Conservation (phyloP, 2,888 invertebrate species). For the Trissolcus japonicus region DNA sequence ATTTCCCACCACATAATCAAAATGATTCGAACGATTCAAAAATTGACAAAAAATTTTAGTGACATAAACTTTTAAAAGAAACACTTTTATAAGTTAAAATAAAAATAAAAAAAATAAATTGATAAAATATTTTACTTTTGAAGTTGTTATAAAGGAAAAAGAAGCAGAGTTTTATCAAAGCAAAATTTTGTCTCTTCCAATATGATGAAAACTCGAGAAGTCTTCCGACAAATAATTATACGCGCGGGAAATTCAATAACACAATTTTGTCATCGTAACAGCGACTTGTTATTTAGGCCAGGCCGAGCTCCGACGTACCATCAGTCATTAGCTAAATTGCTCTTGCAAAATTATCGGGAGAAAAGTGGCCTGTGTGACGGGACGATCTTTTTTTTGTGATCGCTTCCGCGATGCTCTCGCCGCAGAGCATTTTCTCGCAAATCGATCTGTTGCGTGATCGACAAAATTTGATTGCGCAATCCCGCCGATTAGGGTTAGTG, state of each 20-base stretch:
- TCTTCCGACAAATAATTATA: no score
- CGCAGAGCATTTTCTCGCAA: neutral
- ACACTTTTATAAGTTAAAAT: no score
- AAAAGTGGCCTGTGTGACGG: conserved; percentile 9
- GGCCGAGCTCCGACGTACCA: conserved; percentile 12
- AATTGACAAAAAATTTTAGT: neutral
- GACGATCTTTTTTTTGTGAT: conserved; percentile 10
- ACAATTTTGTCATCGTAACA: conserved; percentile 33
- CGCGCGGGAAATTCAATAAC: conserved; percentile 2
- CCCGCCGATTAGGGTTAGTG: neutral
- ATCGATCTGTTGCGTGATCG: neutral
- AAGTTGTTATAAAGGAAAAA: no score
- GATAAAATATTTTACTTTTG: no score
- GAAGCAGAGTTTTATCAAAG: no score
- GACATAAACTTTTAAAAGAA: no score
- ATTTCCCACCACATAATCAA: no score
- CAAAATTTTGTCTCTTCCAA: neutral
- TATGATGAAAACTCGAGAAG: neutral
- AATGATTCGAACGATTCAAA: neutral
- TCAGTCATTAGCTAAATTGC: conserved; percentile 34
- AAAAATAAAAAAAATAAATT: neutral
- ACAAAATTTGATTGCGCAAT: neutral
- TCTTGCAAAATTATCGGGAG: conserved; percentile 27
- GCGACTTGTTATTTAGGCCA: conserved; percentile 30
- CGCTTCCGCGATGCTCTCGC: conserved; percentile 5